These are phyloP conservation scores for Spheniscus mendiculus DNA, from an alignment of 2,113 vertebrate species.

Conservation along the genomic window DNA sequence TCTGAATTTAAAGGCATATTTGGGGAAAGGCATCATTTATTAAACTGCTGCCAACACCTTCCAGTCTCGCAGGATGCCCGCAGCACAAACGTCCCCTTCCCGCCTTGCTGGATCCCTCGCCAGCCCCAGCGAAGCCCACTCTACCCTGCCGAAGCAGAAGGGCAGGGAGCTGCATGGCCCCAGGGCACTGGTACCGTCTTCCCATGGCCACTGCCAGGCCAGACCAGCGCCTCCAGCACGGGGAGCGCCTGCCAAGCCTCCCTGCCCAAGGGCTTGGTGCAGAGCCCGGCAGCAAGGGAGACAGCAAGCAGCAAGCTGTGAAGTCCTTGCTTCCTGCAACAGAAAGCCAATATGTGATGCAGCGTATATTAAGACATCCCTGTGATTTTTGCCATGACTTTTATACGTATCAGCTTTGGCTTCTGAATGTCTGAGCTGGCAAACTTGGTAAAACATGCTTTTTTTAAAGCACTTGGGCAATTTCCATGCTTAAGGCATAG, in stretches of 20 bases:
- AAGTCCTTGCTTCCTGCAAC: not conserved
- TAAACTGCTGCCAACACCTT: not conserved
- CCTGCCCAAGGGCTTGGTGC: not conserved
- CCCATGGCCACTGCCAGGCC: not conserved
- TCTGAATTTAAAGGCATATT: conserved; percentile 34
- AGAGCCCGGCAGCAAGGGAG: not conserved
- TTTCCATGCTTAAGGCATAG: not conserved
- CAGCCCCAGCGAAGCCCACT: not conserved
- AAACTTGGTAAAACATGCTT: not conserved
- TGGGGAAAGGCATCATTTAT: not conserved
- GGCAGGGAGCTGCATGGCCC: not conserved
- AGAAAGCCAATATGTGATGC: not conserved
- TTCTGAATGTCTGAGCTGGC: not conserved
- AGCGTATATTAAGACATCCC: not conserved
- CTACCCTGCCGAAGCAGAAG: not conserved
- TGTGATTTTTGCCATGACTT: not conserved
- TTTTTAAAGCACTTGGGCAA: not conserved
- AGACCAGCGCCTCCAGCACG: fast-evolving
- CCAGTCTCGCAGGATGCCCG: not conserved
- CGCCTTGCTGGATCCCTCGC: not conserved
- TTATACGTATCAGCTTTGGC: not conserved
- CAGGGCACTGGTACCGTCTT: fast-evolving
- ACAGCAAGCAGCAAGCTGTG: not conserved
- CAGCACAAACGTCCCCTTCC: not conserved
- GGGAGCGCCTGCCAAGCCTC: fast-evolving